A percentile compares a stretch with the other conserved stretches of the same genome.
Evolutionary conservation across 2,113 vertebrate genomes (phyloP).

Genomic region (Solenodon paradoxus): DNA sequence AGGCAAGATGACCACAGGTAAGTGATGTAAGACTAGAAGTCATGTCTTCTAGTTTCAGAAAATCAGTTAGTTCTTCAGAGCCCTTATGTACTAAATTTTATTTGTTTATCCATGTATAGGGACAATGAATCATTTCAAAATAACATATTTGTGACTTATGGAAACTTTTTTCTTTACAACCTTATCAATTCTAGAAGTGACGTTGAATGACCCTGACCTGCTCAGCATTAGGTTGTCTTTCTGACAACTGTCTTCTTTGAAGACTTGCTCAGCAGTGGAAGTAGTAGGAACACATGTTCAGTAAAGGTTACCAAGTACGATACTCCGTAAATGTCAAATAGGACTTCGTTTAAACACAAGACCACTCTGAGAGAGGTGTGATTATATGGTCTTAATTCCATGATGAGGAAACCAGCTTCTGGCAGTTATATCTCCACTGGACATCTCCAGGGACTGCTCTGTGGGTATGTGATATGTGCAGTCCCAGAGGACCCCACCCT

Average conservation of each 20-base stretch:
- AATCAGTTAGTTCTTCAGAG: neutral
- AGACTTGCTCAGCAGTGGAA: neutral
- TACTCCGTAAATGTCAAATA: rapidly evolving
- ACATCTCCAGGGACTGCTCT: neutral
- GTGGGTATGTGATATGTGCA: rapidly evolving
- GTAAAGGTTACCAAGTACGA: neutral
- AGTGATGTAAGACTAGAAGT: neutral
- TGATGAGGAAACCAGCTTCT: neutral
- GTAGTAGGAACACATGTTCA: neutral
- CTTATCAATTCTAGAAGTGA: neutral
- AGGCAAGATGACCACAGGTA: neutral
- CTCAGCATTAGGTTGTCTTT: neutral
- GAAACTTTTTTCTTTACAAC: neutral
- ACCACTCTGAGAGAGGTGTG: neutral
- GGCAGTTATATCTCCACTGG: neutral
- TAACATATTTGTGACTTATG: neutral
- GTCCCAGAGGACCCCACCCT: rapidly evolving
- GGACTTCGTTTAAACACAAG: neutral
- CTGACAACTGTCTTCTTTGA: neutral
- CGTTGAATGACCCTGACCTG: neutral
- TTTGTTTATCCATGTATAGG: neutral
- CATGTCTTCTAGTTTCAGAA: neutral
- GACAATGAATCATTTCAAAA: constrained; percentile 18
- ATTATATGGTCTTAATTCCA: neutral
- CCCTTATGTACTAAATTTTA: neutral